phyloP scores from a whole-genome alignment of 2,888 invertebrate genomes.

The Dusona sp. region DNA sequence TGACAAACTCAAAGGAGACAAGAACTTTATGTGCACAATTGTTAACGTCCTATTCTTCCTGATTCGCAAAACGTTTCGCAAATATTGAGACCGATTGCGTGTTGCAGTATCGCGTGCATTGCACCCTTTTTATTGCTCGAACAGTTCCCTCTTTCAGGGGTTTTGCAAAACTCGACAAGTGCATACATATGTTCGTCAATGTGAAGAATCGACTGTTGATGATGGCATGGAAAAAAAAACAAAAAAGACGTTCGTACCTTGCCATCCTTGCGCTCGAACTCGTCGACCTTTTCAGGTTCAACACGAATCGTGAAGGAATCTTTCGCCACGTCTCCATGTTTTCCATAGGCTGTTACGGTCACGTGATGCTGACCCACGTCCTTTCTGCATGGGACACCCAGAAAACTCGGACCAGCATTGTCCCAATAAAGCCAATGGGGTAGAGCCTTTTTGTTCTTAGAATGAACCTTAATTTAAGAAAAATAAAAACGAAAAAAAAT shows the following conservation, averaged over 20 bases:
- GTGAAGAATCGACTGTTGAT: not conserved
- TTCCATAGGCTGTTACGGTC: conserved; percentile 87
- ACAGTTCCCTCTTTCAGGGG: conserved; percentile 4
- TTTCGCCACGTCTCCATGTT: conserved; percentile 86
- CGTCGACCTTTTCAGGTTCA: conserved; percentile 78
- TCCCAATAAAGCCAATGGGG: conserved; percentile 91
- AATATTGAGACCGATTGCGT: conserved; percentile 62
- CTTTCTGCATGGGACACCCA: conserved; percentile 90
- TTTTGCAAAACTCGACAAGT: not conserved
- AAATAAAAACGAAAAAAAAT: not conserved
- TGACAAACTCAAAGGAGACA: not conserved
- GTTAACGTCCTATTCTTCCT: conserved; percentile 31
- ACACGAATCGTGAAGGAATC: conserved; percentile 90
- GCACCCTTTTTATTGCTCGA: conserved; percentile 26
- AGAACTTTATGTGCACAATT: not conserved
- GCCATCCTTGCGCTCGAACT: conserved; percentile 77
- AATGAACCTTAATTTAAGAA: conserved; percentile 82
- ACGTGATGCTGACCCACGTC: conserved; percentile 90
- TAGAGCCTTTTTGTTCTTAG: conserved; percentile 83
- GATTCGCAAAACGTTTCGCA: conserved; percentile 65
- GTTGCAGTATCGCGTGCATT: conserved; percentile 59
- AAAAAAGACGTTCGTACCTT: conserved; percentile 75
- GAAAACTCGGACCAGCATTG: conserved; percentile 88
- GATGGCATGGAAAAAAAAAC: not conserved
- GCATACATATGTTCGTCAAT: not conserved